Base-by-base conservation (phyloP, 2,113 vertebrate species). In the Cnemophilus loriae region DNA sequence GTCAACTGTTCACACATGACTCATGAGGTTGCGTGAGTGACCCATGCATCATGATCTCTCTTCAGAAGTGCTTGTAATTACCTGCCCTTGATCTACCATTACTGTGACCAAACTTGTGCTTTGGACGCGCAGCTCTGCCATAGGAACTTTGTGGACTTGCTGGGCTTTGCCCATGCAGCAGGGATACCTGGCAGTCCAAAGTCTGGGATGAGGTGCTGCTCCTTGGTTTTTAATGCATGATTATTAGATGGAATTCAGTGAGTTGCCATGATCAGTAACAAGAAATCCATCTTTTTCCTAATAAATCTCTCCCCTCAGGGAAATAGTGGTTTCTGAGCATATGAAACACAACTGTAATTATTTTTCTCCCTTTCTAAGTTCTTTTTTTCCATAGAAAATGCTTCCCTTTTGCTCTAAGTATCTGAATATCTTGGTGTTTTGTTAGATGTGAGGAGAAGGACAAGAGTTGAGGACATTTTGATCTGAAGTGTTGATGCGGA, bases 191-290 rank as follows among this genome's bases (percentile, higher is more conserved):
- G 17, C 53, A 61, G 28, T 11, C 85, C 37, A 32, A 23, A 33
- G 35, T 56, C 60, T 59, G 78, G 37, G 5, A 5, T 57, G 63
- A 77, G 35, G 10, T 30, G 7, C 57, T 70, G 37, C 61, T 68
- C 4, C 2, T 41, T 46, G 52, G 10, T 32, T 69, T 75, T 44
- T 74, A 21, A 6, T 7, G 4, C 3, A 0, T 14, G 5, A 59
- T 74, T 70, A 4, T 49, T 50, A 50, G 30, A 7, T 18, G 10
- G 26, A 22, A 4, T 44, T 84, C 50, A 41, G 21, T 0, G 2
- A 47, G 9, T 71, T 1, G 0, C 27, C 5, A 0, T 27, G 13
- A 42, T 42, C 12, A n/a, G 27, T 33, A 32, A 37, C 11, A 28
- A 61, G 13, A 70, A 70, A 64, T 35, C 21, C 14, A 14, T 39